Percentiles rank a stretch among this genome's conserved stretches.
Conservation (phyloP, 2,888 invertebrate genomes). For the Lasioglossum malachurum region DNA sequence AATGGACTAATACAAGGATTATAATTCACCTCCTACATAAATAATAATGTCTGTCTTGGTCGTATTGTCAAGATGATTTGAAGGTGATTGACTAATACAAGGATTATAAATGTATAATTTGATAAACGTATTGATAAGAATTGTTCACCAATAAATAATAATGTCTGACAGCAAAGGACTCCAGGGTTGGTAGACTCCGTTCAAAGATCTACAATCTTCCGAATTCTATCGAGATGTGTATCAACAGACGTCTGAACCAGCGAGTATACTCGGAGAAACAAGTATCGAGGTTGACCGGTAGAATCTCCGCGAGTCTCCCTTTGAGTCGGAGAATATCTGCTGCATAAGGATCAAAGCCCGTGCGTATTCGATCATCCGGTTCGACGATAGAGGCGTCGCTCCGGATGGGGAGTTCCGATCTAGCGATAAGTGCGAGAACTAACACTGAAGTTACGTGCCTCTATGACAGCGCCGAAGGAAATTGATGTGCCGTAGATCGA, state of each 20-base stretch:
- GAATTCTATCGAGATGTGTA: background rate
- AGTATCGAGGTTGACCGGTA: background rate
- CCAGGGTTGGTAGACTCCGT: background rate
- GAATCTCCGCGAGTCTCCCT: background rate
- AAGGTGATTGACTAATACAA: too few species aligned
- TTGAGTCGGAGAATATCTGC: background rate
- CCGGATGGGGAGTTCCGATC: slow-evolving; percentile 41
- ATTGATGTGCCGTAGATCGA: slow-evolving; percentile 39
- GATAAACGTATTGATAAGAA: background rate
- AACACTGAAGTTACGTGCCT: slow-evolving; percentile 53
- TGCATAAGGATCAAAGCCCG: slow-evolving; percentile 15
- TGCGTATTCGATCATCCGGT: slow-evolving; percentile 14
- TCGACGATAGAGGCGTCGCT: slow-evolving; percentile 12
- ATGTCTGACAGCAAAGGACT: background rate
- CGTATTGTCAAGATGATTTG: background rate
- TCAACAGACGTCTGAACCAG: background rate
- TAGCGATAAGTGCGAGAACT: slow-evolving; percentile 51
- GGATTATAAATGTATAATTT: too few species aligned
- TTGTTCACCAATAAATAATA: background rate
- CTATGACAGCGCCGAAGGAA: slow-evolving; percentile 41
- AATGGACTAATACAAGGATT: too few species aligned
- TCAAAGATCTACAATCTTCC: background rate
- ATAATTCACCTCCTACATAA: background rate
- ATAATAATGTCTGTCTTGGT: background rate
- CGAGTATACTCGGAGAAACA: background rate